These are phyloP conservation scores for Myopa tessellatipennis DNA, from an alignment of 2,888 invertebrate species.

Conservation along the genomic window DNA sequence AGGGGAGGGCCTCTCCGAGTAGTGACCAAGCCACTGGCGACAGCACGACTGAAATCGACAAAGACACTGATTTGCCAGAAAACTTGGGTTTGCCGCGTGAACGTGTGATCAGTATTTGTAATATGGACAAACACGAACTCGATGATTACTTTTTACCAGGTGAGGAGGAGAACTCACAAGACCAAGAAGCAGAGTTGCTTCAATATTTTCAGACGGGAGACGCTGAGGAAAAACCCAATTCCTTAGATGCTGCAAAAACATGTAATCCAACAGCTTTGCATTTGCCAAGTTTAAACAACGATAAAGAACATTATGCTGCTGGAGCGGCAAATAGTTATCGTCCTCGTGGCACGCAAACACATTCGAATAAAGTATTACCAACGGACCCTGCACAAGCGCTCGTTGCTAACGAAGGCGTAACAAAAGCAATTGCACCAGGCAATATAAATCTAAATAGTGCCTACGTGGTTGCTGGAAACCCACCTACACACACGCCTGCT, in stretches of 20 bases:
- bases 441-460: conserved; percentile 1
- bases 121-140: conserved; percentile 82
- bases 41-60: conserved; percentile 52
- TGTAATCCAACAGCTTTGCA: conserved; percentile 60
- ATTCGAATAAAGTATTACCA: conserved; percentile 19
- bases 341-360: conserved; percentile 58
- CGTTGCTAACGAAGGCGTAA: conserved; percentile 24
- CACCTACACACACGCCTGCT: conserved; percentile 50
- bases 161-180: conserved; percentile 77
- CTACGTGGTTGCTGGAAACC: conserved; percentile 30
- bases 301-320: conserved; percentile 55
- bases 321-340: conserved; percentile 38
- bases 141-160: conserved; percentile 78
- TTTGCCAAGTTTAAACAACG: conserved; percentile 61
- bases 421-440: conserved; percentile 16
- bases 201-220: conserved; percentile 78
- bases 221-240: conserved; percentile 67
- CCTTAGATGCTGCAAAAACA: conserved; percentile 64
- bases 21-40: conserved; percentile 48
- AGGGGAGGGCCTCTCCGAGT: conserved; percentile 45
- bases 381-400: conserved; percentile 5
- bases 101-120: conserved; percentile 79
- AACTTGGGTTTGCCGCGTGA: conserved; percentile 73
- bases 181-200: conserved; percentile 85
- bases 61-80: conserved; percentile 58